Evolutionary conservation across 2,113 vertebrate species (phyloP).

Genomic region (Istiophorus platypterus): DNA sequence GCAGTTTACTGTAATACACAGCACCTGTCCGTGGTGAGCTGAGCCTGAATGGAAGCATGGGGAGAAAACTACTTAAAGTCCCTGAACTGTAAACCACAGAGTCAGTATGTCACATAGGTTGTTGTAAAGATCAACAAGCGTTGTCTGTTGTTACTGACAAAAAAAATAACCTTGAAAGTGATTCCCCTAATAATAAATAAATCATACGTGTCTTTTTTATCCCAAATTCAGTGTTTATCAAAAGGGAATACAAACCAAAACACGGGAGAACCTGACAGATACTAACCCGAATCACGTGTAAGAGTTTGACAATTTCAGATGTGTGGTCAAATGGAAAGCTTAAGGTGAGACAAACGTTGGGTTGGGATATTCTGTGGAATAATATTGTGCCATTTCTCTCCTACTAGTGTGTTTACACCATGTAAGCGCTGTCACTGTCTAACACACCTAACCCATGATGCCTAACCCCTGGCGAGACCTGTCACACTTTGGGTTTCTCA

Average conservation of each 20-base stretch:
- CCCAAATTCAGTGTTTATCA: neutral
- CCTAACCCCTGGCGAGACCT: too few relatives aligned
- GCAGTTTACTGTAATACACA: too few relatives aligned
- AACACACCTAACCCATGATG: neutral
- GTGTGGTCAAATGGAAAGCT: conserved; percentile 71
- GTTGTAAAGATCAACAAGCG: conserved; percentile 8
- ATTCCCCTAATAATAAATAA: neutral
- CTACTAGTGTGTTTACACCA: neutral
- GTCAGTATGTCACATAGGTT: conserved; percentile 13
- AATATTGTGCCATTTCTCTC: neutral
- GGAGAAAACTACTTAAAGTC: conserved; percentile 26
- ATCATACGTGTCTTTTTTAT: neutral
- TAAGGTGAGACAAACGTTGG: conserved; percentile 47
- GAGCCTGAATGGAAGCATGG: conserved; percentile 7
- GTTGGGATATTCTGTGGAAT: conserved; percentile 27
- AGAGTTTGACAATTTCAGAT: conserved; percentile 62
- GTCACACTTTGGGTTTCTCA: neutral
- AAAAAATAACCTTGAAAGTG: neutral
- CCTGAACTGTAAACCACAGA: conserved; percentile 27
- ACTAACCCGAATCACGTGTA: conserved; percentile 53
- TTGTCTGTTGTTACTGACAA: neutral
- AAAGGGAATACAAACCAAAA: neutral
- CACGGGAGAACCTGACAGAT: neutral
- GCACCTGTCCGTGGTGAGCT: conserved; percentile 11
- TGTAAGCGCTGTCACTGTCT: neutral